phyloP scores from a whole-genome alignment of 2,113 vertebrate species.

The Copsychus sechellarum region DNA sequence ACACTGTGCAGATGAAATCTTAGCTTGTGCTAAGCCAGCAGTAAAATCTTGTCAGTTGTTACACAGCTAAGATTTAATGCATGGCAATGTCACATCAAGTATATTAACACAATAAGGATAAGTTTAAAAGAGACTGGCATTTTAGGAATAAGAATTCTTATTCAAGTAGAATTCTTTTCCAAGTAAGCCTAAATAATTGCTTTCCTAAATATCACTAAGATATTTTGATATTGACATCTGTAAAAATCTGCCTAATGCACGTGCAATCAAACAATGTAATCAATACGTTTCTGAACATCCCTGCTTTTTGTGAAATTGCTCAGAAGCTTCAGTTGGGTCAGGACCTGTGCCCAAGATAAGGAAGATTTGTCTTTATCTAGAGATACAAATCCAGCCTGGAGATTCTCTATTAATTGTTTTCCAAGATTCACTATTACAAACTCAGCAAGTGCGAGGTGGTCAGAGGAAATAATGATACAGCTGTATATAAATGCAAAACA shows the following conservation, averaged over 20 bases:
- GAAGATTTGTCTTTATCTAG: neutral
- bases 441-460: constrained; percentile 79
- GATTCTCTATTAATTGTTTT: constrained; percentile 81
- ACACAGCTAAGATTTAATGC: neutral
- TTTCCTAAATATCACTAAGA: neutral
- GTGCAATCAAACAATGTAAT: too few species aligned
- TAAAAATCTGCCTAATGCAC: neutral
- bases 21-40: neutral
- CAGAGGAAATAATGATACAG: constrained; percentile 50
- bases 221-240: neutral
- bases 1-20: neutral
- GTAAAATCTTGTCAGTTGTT: neutral
- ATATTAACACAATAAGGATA: neutral
- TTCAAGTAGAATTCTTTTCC: neutral
- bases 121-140: rapidly evolving
- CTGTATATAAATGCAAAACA: neutral
- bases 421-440: constrained; percentile 81
- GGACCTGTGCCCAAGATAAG: neutral
- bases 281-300: neutral
- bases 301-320: neutral
- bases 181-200: neutral
- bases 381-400: neutral
- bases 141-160: neutral
- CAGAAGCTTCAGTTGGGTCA: neutral
- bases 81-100: neutral